Evolutionary conservation across 2,797 vertebrate species (phyloP).

Genomic region (Artibeus lituratus): DNA sequence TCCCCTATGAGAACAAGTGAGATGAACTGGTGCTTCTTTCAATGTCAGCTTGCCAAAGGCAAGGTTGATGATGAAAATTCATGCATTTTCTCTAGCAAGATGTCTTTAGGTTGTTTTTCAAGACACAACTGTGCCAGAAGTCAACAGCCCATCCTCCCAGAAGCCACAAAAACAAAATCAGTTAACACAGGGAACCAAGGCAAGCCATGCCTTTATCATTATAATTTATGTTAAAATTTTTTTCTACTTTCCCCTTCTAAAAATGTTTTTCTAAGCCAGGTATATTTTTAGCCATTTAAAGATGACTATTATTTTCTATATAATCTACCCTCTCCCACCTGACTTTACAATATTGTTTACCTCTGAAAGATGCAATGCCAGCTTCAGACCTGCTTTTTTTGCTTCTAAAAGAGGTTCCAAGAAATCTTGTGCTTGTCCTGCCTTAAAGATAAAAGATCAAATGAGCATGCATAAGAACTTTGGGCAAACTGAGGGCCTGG

Average conservation of each 20-base stretch:
- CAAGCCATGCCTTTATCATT: slow-evolving; percentile 41
- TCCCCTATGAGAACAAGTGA: background rate
- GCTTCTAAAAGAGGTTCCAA: slow-evolving; percentile 91
- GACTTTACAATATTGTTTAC: slow-evolving; percentile 80
- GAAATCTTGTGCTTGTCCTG: slow-evolving; percentile 90
- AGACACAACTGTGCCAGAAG: background rate
- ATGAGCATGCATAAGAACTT: slow-evolving; percentile 27
- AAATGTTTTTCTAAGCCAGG: slow-evolving; percentile 29
- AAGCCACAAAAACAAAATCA: background rate
- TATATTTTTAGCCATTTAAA: slow-evolving; percentile 48
- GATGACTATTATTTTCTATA: slow-evolving; percentile 19
- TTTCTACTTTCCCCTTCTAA: background rate
- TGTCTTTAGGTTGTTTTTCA: slow-evolving; percentile 16
- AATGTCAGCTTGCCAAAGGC: background rate
- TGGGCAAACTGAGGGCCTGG: background rate
- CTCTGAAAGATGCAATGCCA: slow-evolving; percentile 96
- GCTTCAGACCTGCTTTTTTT: slow-evolving; percentile 91
- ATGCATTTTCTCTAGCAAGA: slow-evolving; percentile 15
- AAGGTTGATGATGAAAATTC: background rate
- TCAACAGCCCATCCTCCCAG: background rate
- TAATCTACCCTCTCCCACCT: background rate
- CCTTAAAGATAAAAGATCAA: slow-evolving; percentile 82
- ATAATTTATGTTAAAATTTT: slow-evolving; percentile 42
- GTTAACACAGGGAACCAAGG: background rate
- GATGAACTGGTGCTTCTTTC: background rate